Evolutionary conservation across 2,113 vertebrate species (phyloP).

Genomic region (Balaeniceps rex): DNA sequence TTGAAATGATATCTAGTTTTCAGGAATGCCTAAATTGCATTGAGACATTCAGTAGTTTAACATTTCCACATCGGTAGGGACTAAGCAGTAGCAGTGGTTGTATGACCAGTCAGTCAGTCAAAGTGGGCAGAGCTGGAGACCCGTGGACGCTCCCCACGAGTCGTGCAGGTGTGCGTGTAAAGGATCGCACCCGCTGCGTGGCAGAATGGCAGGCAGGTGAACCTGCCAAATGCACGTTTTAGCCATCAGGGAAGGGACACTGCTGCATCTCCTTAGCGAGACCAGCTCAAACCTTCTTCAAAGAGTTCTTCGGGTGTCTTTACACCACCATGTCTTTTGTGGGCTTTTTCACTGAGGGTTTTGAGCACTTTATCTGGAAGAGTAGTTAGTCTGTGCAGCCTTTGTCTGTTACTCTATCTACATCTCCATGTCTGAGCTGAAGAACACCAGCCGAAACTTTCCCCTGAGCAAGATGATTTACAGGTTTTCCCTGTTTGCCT

Average conservation of each 20-base stretch:
- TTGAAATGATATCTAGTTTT: neutral
- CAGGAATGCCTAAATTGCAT: neutral
- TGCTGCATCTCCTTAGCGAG: neutral
- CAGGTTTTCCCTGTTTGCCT: neutral
- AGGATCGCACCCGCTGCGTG: neutral
- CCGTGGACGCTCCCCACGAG: neutral
- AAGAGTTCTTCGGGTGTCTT: neutral
- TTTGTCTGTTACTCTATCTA: neutral
- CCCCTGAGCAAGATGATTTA: neutral
- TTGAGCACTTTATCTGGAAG: neutral
- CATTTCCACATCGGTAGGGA: neutral
- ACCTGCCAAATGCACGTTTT: neutral
- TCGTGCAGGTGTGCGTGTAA: too few species aligned
- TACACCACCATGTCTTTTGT: neutral
- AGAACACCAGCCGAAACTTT: neutral
- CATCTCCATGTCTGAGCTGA: neutral
- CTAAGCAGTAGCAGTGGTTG: neutral
- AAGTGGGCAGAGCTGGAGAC: neutral
- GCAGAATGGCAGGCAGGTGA: neutral
- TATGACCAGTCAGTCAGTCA: neutral
- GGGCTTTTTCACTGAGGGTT: neutral
- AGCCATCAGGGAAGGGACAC: neutral
- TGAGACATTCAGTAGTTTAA: neutral
- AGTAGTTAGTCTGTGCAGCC: neutral
- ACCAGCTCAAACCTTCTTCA: neutral